Base-by-base conservation (phyloP, 2,797 vertebrate genomes). In the Acanthopagrus latus region DNA sequence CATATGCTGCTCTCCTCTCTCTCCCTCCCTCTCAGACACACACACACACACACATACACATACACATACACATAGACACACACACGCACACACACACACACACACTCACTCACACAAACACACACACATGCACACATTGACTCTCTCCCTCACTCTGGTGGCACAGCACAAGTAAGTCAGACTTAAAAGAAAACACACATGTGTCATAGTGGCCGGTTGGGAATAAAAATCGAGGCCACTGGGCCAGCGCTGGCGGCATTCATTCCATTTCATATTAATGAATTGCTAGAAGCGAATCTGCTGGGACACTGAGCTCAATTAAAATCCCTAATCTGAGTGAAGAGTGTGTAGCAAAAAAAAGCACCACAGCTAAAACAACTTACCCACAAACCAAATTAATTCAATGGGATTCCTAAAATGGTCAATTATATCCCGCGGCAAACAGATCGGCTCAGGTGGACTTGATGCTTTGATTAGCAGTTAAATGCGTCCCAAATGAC, bases 151-250 rank as follows among this genome's bases (percentile, higher is more conserved):
- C 67, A 68, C 80, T 82, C 71, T 73, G 89, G 88, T 81, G 83
- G 76, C 85, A 86, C 85, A 84, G 86, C 47, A 79, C 88, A 95
- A 96, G 94, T 95, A 95, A 95, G 94, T 95, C 94, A 95, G 94
- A 95, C 95, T 95, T 96, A 95, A 95, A 95, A 95, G 95, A 95
- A 95, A 95, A 88, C 90, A 90, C 91, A 92, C 92, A 93, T 91
- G 93, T 95, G 92, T 93, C 85, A 88, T 78, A 29, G 54, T 47
- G 82, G 89, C 86, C 93, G 7, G 65, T 62, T 66, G 93, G 93
- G 95, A 93, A 91, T 90, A 60, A 82, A 82, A 94, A 96, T 94
- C 75, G 92, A 94, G 95, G 95, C 94, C 93, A 96, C 88, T 95
- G 92, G 95, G 94, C 93, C 94, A 94, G 79, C 57, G 92, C 95